Conservation (phyloP, 1,140 invertebrate species). For the Eubasilissa regina region DNA sequence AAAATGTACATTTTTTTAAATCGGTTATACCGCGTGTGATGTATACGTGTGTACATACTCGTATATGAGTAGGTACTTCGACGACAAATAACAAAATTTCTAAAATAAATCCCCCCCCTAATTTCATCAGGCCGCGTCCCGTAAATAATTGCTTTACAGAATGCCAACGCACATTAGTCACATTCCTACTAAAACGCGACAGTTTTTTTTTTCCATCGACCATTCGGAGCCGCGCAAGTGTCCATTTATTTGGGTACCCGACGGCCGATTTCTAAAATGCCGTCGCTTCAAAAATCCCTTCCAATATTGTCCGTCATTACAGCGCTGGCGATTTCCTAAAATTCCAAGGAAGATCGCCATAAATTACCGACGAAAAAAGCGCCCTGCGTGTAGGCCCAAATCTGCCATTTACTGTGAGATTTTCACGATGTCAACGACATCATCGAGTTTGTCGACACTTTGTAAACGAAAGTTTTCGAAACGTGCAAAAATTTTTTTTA, state of each 20-base stretch:
- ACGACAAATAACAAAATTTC: too few relatives aligned
- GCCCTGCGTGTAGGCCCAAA: background rate
- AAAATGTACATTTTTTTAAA: too few relatives aligned
- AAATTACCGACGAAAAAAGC: slow-evolving; percentile 28
- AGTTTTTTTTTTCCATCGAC: background rate
- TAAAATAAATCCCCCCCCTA: too few relatives aligned
- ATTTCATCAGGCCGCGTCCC: too few relatives aligned
- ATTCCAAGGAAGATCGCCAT: slow-evolving; percentile 32
- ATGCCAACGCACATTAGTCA: slow-evolving; percentile 10
- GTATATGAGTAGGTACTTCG: too few relatives aligned
- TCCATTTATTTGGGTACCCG: background rate
- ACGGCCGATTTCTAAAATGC: slow-evolving; percentile 12
- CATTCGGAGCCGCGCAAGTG: background rate
- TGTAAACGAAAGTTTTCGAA: background rate
- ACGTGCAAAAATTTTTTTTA: background rate
- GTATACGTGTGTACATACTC: too few relatives aligned
- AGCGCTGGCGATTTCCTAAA: slow-evolving; percentile 27
- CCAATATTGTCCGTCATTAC: slow-evolving; percentile 7
- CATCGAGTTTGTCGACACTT: slow-evolving; percentile 3
- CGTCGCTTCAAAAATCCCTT: slow-evolving; percentile 18
- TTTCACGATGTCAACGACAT: background rate
- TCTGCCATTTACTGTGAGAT: background rate
- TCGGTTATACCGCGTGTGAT: too few relatives aligned
- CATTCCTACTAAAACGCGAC: background rate
- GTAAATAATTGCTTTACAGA: background rate